These are phyloP conservation scores for Machimus atricapillus DNA, from an alignment of 2,888 invertebrate genomes.

Conservation along the genomic window DNA sequence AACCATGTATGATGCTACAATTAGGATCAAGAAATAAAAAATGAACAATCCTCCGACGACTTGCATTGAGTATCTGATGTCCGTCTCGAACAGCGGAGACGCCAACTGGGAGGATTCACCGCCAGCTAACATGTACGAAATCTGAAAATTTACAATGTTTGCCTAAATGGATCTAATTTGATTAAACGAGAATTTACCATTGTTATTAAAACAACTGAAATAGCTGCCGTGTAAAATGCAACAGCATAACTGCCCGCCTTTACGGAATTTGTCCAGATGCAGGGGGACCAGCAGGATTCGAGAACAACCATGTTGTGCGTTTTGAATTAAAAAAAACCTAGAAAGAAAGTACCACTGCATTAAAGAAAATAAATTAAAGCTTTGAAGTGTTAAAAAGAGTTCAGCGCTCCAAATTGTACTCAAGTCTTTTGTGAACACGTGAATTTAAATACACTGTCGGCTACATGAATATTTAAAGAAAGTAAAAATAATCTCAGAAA, in stretches of 20 bases:
- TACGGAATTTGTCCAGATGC: slow-evolving; percentile 82
- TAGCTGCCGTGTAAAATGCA: slow-evolving; percentile 78
- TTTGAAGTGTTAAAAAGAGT: too few relatives aligned
- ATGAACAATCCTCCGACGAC: slow-evolving; percentile 67
- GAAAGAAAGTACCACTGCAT: neutral
- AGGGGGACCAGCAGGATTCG: slow-evolving; percentile 87
- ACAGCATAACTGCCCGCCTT: slow-evolving; percentile 80
- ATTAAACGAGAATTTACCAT: slow-evolving; percentile 54
- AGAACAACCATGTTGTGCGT: slow-evolving; percentile 69
- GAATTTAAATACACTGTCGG: neutral
- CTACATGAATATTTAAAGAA: neutral
- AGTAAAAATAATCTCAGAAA: neutral
- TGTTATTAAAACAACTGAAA: slow-evolving; percentile 78
- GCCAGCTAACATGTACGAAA: slow-evolving; percentile 80
- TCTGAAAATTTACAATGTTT: slow-evolving; percentile 52
- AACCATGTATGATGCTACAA: slow-evolving; percentile 66
- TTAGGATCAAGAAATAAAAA: slow-evolving; percentile 56
- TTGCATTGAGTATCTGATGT: slow-evolving; percentile 76
- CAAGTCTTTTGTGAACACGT: too few relatives aligned
- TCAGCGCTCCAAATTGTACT: neutral
- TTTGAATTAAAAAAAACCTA: neutral
- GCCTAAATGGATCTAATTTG: neutral
- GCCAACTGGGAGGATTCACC: slow-evolving; percentile 89
- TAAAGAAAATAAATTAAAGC: neutral
- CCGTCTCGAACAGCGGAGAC: slow-evolving; percentile 88